Percentiles rank a stretch among this genome's conserved stretches.
Conservation (phyloP, 2,113 vertebrate species). For the Taxidea taxus region DNA sequence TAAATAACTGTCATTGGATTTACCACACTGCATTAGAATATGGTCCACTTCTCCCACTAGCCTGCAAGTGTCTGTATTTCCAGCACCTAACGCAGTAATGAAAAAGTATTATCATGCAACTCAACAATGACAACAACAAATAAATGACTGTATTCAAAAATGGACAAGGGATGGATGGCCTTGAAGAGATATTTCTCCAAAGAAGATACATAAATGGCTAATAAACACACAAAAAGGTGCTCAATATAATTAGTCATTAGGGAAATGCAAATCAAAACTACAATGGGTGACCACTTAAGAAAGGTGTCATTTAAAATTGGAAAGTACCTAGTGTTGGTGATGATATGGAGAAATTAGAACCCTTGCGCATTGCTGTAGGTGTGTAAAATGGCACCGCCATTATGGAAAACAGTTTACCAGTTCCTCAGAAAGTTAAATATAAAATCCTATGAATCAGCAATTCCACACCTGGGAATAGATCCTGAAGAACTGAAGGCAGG, state of each 20-base stretch:
- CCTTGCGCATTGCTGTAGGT: not conserved
- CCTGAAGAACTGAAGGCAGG: not conserved
- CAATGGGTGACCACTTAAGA: not conserved
- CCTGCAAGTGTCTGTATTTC: not conserved
- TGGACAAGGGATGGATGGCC: not conserved
- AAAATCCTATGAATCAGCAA: not conserved
- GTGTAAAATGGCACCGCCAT: not conserved
- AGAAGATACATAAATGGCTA: not conserved
- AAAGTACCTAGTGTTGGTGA: not conserved
- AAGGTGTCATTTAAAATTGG: not conserved
- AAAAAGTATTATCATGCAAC: not conserved
- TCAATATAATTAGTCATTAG: not conserved
- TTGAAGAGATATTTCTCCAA: conserved; percentile 20
- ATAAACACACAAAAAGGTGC: not conserved
- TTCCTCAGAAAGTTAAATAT: not conserved
- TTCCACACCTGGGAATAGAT: not conserved
- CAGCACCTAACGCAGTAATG: not conserved
- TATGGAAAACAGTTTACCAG: not conserved
- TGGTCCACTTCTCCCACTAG: not conserved
- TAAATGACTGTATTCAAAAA: not conserved
- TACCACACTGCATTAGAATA: not conserved
- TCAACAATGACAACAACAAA: not conserved
- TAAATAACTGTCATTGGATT: not conserved
- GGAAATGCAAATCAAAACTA: not conserved
- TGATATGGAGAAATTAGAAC: not conserved